Percentiles rank a stretch among this genome's conserved stretches.
These are phyloP conservation scores for Chiroxiphia lanceolata DNA, from an alignment of 2,797 vertebrate genomes.

Conservation along the genomic window DNA sequence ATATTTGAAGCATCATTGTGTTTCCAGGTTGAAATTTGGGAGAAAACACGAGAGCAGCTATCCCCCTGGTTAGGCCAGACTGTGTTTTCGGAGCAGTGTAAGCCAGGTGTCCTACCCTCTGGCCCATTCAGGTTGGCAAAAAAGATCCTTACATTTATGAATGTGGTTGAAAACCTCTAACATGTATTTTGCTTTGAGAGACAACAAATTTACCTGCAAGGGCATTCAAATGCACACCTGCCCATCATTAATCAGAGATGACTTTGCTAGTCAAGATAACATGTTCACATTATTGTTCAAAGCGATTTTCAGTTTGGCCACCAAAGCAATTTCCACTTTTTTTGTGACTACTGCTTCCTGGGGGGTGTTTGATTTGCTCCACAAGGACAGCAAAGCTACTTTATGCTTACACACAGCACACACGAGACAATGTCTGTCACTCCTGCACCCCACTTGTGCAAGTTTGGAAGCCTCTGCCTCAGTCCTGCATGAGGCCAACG, in stretches of 20 bases:
- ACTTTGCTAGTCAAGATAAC: background rate
- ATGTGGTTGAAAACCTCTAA: background rate
- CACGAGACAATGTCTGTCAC: background rate
- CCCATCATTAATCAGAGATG: background rate
- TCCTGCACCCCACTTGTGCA: accelerated
- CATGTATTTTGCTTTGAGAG: background rate
- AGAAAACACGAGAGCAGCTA: background rate
- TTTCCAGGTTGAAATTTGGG: background rate
- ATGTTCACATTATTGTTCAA: background rate
- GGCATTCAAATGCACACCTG: background rate
- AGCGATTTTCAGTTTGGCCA: background rate
- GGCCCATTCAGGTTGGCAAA: background rate
- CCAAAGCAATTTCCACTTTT: background rate
- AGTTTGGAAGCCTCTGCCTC: background rate
- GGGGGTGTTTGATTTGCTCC: background rate
- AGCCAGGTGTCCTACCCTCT: background rate
- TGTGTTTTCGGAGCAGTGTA: background rate
- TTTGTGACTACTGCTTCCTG: background rate
- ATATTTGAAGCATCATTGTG: background rate
- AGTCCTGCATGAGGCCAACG: background rate
- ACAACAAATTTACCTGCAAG: background rate
- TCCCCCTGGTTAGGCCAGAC: background rate
- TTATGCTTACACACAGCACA: background rate
- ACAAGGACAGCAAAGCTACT: background rate
- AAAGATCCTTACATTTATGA: background rate